Percentiles rank a stretch among this genome's conserved stretches.
Conservation (phyloP, 1,140 invertebrate species). For the Sitophilus oryzae region DNA sequence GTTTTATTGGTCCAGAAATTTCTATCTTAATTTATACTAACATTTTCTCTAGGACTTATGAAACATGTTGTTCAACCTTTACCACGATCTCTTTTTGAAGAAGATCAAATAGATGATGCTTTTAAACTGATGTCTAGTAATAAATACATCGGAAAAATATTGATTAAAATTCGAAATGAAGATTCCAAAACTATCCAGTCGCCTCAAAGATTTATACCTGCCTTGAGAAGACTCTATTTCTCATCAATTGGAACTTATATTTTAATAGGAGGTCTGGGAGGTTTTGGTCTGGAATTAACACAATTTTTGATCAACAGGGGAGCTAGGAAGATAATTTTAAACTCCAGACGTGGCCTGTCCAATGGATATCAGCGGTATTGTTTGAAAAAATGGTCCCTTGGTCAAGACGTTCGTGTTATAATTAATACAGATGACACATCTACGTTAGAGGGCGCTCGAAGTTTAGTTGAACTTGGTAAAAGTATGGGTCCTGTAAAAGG, state of each 20-base stretch:
- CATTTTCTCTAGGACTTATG: no score
- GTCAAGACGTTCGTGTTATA: constrained; percentile 58
- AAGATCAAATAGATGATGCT: no score
- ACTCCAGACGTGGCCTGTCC: constrained; percentile 77
- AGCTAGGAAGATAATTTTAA: constrained; percentile 77
- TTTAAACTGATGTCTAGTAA: no score
- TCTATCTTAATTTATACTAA: no score
- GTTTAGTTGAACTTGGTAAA: constrained; percentile 63
- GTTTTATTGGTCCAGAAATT: no score
- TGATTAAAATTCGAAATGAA: constrained; percentile 79
- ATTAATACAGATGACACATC: constrained; percentile 64
- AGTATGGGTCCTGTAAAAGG: constrained; percentile 78
- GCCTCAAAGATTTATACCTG: constrained; percentile 56
- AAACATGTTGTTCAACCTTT: no score
- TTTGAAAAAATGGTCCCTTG: constrained; percentile 64
- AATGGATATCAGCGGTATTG: constrained; percentile 82
- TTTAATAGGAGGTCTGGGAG: constrained; percentile 83
- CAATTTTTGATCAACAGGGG: constrained; percentile 84
- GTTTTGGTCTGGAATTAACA: constrained; percentile 89
- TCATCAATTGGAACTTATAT: constrained; percentile 81
- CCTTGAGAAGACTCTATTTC: constrained; percentile 79
- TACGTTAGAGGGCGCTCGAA: constrained; percentile 60
- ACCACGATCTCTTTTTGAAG: no score
- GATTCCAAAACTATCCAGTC: constrained; percentile 50
- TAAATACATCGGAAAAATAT: constrained; percentile 95